These are phyloP conservation scores for Tetanocera ferruginea DNA, from an alignment of 2,888 invertebrate species.

Conservation along the genomic window DNA sequence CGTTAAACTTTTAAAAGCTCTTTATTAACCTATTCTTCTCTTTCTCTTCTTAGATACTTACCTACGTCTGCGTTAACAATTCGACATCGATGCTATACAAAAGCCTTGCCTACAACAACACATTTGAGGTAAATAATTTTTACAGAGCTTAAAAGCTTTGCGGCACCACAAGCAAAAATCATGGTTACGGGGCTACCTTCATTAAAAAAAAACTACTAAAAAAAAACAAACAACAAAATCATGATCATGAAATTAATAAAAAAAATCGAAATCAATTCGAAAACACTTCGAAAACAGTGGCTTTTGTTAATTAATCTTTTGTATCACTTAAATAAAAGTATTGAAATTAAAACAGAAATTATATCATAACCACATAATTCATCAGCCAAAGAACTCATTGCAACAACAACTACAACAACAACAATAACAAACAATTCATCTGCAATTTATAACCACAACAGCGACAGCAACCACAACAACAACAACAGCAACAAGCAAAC, in stretches of 20 bases:
- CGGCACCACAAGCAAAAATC: conserved; percentile 38
- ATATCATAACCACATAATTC: background rate
- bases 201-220: conserved; percentile 31
- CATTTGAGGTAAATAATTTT: conserved; percentile 20
- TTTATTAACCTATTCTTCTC: conserved; percentile 47
- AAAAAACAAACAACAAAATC: background rate
- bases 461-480: background rate
- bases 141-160: background rate
- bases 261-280: background rate
- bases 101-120: background rate
- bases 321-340: background rate
- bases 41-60: conserved; percentile 38
- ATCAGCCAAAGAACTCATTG: conserved; percentile 27
- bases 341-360: background rate
- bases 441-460: background rate
- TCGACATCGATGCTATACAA: background rate
- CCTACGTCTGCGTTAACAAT: background rate
- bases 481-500: conserved; percentile 2
- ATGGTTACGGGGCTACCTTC: conserved; percentile 49
- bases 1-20: background rate
- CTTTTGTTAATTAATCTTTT: background rate
- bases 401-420: background rate
- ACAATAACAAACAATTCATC: background rate
- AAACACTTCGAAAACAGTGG: background rate
- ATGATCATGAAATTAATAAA: conserved; percentile 2